Percentiles rank a stretch among this genome's conserved stretches.
Evolutionary conservation across 2,888 invertebrate genomes (phyloP).

Genomic region (Pecten maximus): DNA sequence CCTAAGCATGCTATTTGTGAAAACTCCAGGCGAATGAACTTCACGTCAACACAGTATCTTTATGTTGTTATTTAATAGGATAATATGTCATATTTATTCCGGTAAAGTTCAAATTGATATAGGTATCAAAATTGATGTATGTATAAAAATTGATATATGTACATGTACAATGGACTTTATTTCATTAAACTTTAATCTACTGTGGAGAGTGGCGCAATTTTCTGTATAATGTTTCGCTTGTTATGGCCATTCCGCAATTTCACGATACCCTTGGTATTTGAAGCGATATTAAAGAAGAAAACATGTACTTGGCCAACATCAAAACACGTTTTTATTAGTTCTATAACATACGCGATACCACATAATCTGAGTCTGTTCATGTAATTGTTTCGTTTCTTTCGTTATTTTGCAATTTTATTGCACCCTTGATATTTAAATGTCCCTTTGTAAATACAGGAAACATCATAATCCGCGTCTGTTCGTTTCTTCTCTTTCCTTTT

Average conservation of each 20-base stretch:
- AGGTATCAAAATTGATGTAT: too few species aligned
- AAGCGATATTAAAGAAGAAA: background rate
- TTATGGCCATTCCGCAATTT: background rate
- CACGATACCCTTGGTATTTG: background rate
- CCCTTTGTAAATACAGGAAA: background rate
- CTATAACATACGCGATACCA: background rate
- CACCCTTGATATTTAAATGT: background rate
- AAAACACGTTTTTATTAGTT: background rate
- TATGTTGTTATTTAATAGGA: too few species aligned
- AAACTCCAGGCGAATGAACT: too few species aligned
- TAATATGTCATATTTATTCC: too few species aligned
- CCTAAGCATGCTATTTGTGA: too few species aligned
- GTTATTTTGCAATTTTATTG: background rate
- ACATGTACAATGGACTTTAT: background rate
- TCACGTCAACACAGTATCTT: too few species aligned
- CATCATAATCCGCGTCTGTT: background rate
- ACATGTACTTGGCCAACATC: background rate
- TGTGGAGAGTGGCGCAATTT: background rate
- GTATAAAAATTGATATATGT: too few species aligned
- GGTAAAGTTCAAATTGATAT: background rate
- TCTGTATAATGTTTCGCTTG: background rate
- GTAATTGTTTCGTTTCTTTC: background rate
- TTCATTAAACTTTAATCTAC: background rate
- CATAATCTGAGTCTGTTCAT: background rate
- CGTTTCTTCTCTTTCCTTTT: background rate